Evolutionary conservation across 2,113 vertebrate species (phyloP).

Genomic region (Isichthys henryi): DNA sequence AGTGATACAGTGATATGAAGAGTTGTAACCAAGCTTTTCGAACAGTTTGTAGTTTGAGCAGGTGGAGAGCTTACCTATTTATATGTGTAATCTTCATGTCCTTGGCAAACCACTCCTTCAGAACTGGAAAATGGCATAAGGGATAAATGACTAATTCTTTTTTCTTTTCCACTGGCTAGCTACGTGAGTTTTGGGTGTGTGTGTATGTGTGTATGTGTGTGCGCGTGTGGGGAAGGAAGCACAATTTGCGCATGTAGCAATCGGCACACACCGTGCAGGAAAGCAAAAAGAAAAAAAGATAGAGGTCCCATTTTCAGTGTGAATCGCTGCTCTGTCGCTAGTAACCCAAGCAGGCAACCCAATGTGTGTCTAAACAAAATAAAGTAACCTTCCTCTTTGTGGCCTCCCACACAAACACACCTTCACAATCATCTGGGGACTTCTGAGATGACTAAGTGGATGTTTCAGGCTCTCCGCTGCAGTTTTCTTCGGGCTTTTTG

Average conservation of each 20-base stretch:
- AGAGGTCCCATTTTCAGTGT: constrained; percentile 67
- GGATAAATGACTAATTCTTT: constrained; percentile 76
- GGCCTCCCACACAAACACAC: constrained; percentile 31
- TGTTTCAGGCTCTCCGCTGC: constrained; percentile 5
- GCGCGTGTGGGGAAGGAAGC: not conserved
- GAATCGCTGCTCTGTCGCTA: constrained; percentile 44
- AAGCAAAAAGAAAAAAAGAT: constrained; percentile 54
- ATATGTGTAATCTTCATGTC: constrained; percentile 70
- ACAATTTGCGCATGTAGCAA: constrained; percentile 58
- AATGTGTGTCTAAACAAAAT: constrained; percentile 54
- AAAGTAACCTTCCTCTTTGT: constrained; percentile 28
- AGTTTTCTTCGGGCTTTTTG: not conserved
- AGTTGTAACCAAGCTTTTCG: constrained; percentile 32
- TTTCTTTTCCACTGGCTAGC: constrained; percentile 81
- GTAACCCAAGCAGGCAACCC: constrained; percentile 27
- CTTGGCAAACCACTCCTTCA: constrained; percentile 66
- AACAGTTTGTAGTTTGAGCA: constrained; percentile 44
- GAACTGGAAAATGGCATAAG: constrained; percentile 71
- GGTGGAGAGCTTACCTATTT: constrained; percentile 48
- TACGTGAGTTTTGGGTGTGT: constrained; percentile 39
- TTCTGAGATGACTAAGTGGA: constrained; percentile 39
- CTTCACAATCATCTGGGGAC: constrained; percentile 40
- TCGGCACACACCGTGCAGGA: constrained; percentile 67
- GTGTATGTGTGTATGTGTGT: not conserved
- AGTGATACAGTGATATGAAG: not conserved